Conservation (phyloP, 2,888 invertebrate genomes). For the Eilema caniola region DNA sequence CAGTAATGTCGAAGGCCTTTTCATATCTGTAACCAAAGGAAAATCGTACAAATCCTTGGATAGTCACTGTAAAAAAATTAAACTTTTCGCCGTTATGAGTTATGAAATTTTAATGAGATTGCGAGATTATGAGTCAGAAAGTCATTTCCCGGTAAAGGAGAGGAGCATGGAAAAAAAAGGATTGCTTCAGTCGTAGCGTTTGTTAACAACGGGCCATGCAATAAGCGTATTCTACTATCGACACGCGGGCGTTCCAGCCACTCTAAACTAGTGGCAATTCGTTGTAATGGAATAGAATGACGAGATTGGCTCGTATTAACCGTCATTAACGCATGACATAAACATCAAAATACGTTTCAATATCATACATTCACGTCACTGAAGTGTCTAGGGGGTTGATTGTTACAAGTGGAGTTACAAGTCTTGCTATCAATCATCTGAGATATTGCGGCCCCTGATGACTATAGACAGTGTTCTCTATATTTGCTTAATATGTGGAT, state of each 20-base stretch:
- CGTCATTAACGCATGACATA: no score
- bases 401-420: no score
- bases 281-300: no score
- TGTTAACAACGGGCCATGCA: constrained; percentile 71
- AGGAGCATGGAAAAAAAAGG: constrained; percentile 77
- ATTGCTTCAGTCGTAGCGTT: constrained; percentile 77
- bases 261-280: no score
- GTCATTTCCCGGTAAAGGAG: constrained; percentile 87
- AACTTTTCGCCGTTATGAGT: constrained; percentile 85
- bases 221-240: constrained; percentile 38
- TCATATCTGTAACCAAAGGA: constrained; percentile 28
- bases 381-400: no score
- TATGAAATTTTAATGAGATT: constrained; percentile 89
- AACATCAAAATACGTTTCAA: no score
- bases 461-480: no score
- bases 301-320: no score
- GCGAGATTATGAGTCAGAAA: constrained; percentile 87
- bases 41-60: constrained; percentile 26
- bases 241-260: not conserved
- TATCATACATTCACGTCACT: no score
- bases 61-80: constrained; percentile 75
- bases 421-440: no score
- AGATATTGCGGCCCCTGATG: no score
- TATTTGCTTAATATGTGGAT: no score
- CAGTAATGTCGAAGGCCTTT: constrained; percentile 25